Percentiles rank a stretch among this genome's conserved stretches.
These are phyloP conservation scores for Tetragnatha versicolor DNA, from an alignment of 1,140 invertebrate species.

Conservation along the genomic window DNA sequence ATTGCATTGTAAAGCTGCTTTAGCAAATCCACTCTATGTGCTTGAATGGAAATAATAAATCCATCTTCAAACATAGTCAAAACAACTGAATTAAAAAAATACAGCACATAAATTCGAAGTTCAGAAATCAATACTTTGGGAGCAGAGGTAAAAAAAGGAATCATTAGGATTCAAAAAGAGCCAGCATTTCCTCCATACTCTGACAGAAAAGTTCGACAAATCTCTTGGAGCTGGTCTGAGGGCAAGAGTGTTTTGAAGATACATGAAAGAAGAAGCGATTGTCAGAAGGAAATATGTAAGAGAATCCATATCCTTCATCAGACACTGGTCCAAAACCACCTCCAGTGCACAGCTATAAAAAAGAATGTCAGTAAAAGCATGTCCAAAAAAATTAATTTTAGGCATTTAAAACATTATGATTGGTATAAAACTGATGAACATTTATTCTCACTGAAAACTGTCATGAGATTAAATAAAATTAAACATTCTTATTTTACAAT, in stretches of 20 bases:
- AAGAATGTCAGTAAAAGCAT: not conserved
- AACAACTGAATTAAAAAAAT: not conserved
- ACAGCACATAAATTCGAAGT: not conserved
- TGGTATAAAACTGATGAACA: too few relatives aligned
- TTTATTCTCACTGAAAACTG: too few relatives aligned
- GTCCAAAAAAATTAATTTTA: not conserved
- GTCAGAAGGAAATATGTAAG: conserved; percentile 68
- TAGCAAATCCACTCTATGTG: too few relatives aligned
- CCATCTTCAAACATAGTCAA: too few relatives aligned
- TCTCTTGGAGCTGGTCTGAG: conserved; percentile 63
- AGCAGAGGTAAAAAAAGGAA: not conserved
- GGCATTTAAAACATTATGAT: too few relatives aligned
- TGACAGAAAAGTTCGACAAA: conserved; percentile 65
- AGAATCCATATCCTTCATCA: conserved; percentile 68
- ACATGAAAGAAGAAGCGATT: conserved; percentile 68
- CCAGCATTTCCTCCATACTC: conserved; percentile 64
- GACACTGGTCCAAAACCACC: conserved; percentile 69
- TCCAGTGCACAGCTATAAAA: conserved; percentile 63
- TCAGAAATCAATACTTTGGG: not conserved
- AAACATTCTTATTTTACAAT: too few relatives aligned
- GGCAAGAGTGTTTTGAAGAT: conserved; percentile 65
- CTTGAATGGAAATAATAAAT: too few relatives aligned
- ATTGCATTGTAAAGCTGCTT: too few relatives aligned
- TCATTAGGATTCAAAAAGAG: conserved; percentile 60
- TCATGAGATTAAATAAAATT: too few relatives aligned